These are phyloP conservation scores for Bradypodion pumilum DNA, from an alignment of 2,797 vertebrate genomes.

Conservation along the genomic window DNA sequence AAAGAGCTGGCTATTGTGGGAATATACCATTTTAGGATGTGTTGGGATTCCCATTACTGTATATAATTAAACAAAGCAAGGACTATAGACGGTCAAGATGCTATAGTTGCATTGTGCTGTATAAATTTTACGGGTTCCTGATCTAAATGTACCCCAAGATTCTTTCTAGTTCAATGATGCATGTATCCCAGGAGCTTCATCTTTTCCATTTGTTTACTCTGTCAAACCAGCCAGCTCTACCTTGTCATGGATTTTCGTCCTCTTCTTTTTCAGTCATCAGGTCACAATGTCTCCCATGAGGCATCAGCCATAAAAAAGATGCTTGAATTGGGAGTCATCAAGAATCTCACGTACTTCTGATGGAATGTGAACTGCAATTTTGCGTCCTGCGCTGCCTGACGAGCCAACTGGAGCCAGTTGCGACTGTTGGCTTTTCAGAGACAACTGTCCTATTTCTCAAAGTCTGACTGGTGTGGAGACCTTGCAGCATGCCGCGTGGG, in stretches of 20 bases:
- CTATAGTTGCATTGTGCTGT: not conserved
- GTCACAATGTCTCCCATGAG: constrained; percentile 79
- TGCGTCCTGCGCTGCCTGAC: not conserved
- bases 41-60: not conserved
- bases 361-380: rapidly evolving
- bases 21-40: no score
- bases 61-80: not conserved
- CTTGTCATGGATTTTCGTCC: not conserved
- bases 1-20: not conserved
- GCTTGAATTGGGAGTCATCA: constrained; percentile 75
- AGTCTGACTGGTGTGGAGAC: not conserved
- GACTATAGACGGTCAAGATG: not conserved
- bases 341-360: constrained; percentile 82
- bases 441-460: not conserved
- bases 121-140: not conserved
- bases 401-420: not conserved
- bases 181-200: not conserved
- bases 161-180: not conserved
- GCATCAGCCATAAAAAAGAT: constrained; percentile 77
- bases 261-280: constrained; percentile 61
- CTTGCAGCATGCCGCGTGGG: not conserved
- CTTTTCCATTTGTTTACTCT: not conserved
- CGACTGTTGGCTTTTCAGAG: not conserved
- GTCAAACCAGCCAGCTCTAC: not conserved
- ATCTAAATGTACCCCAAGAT: not conserved